phyloP scores from a whole-genome alignment of 2,113 vertebrate genomes.

The Dolichallabes microphthalmus region DNA sequence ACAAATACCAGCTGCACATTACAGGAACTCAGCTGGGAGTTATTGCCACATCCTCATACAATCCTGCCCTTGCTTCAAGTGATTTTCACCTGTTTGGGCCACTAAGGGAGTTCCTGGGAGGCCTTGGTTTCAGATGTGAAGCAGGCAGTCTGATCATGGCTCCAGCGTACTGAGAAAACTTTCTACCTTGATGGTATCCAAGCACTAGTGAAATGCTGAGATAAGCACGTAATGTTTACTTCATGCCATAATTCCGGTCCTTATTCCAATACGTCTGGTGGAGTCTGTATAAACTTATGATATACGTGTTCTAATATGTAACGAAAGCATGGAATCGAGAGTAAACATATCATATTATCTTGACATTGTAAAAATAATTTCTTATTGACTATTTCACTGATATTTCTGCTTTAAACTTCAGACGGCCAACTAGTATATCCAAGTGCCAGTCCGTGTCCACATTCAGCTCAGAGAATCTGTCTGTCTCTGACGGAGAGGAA shows the following conservation, averaged over 20 bases:
- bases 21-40: too few relatives aligned
- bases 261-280: background rate
- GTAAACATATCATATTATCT: background rate
- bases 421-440: constrained; percentile 78
- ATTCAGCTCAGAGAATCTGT: constrained; percentile 90
- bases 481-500: constrained; percentile 85
- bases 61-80: too few relatives aligned
- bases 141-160: too few relatives aligned
- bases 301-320: background rate
- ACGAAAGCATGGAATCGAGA: background rate
- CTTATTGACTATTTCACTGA: background rate
- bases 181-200: too few relatives aligned
- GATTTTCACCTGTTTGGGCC: too few relatives aligned
- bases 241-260: background rate
- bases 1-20: too few relatives aligned
- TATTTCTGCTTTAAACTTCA: constrained; percentile 51
- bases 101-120: too few relatives aligned
- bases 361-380: constrained; percentile 12
- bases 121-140: too few relatives aligned
- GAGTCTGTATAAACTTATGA: background rate
- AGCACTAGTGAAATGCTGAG: too few relatives aligned
- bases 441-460: constrained; percentile 88
- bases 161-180: too few relatives aligned
- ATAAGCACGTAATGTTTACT: background rate
- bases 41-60: too few relatives aligned